A percentile compares a stretch with the other conserved stretches of the same genome.
These are phyloP conservation scores for Microplitis demolitor DNA, from an alignment of 1,140 invertebrate species.

Conservation along the genomic window DNA sequence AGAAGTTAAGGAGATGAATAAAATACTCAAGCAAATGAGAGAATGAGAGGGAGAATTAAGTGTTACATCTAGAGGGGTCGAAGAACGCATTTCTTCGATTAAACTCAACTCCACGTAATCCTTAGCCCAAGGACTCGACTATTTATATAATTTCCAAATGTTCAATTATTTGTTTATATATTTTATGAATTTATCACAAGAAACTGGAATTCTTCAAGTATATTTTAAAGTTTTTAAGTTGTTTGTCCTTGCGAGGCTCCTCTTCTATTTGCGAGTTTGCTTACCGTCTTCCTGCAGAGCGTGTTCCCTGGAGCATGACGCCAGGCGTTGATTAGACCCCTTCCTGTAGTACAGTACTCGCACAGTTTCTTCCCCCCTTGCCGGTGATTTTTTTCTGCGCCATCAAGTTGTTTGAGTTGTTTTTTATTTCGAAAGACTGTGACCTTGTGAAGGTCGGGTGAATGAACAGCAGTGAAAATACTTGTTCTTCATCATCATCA, in stretches of 20 bases:
- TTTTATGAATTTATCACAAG: too few relatives aligned
- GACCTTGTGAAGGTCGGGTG: constrained; percentile 62
- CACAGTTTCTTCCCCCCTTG: constrained; percentile 32
- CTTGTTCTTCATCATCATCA: not conserved
- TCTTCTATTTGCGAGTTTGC: constrained; percentile 17
- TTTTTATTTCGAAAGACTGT: constrained; percentile 34
- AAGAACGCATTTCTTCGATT: not conserved
- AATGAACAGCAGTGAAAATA: constrained; percentile 51
- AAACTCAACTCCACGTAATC: too few relatives aligned
- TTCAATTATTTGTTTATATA: too few relatives aligned
- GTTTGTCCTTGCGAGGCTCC: not conserved
- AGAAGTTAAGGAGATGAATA: not conserved
- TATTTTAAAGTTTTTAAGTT: not conserved
- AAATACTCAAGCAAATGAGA: not conserved
- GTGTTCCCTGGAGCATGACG: constrained; percentile 56
- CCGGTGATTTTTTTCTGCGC: constrained; percentile 34
- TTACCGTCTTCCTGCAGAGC: constrained; percentile 32
- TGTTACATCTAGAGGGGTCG: not conserved
- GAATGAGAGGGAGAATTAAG: not conserved
- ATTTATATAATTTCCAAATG: too few relatives aligned
- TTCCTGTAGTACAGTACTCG: constrained; percentile 25
- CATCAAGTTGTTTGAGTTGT: constrained; percentile 31
- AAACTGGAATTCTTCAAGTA: not conserved
- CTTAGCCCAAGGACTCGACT: too few relatives aligned
- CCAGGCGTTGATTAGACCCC: constrained; percentile 57